These are phyloP conservation scores for Trachymyrmex cornetzi DNA, from an alignment of 1,140 invertebrate genomes.

Conservation along the genomic window DNA sequence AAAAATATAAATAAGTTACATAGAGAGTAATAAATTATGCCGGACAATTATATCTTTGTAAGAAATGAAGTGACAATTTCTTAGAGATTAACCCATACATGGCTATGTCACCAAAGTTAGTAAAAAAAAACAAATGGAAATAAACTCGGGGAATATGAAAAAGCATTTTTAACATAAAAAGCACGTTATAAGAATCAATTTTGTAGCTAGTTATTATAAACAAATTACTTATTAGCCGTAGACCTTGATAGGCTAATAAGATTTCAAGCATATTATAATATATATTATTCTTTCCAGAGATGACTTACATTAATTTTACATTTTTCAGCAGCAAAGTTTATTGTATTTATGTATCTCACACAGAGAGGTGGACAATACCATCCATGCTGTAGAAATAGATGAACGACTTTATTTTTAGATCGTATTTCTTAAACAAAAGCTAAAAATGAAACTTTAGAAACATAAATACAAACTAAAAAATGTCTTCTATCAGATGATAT, in stretches of 20 bases:
- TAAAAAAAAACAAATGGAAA: too few species aligned
- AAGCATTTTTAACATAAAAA: too few species aligned
- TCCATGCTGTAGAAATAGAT: background rate
- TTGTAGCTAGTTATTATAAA: too few species aligned
- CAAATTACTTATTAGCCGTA: too few species aligned
- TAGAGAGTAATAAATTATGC: background rate
- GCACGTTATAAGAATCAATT: too few species aligned
- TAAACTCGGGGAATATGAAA: too few species aligned
- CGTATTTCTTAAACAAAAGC: too few species aligned
- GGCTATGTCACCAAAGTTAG: too few species aligned
- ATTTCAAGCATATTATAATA: background rate
- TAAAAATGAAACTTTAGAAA: too few species aligned
- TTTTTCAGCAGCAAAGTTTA: background rate
- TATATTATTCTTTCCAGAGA: background rate
- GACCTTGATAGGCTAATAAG: background rate
- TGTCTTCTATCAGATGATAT: too few species aligned
- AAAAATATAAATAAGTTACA: conserved; percentile 1
- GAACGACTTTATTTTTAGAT: too few species aligned
- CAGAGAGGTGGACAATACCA: background rate
- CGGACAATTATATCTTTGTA: background rate
- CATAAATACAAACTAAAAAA: too few species aligned
- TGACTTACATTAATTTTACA: conserved; percentile 1
- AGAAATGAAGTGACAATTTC: background rate
- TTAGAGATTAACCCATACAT: background rate
- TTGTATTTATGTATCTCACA: background rate